These are phyloP conservation scores for Corythornis leucogaster DNA, from an alignment of 2,797 vertebrate species.

Conservation along the genomic window DNA sequence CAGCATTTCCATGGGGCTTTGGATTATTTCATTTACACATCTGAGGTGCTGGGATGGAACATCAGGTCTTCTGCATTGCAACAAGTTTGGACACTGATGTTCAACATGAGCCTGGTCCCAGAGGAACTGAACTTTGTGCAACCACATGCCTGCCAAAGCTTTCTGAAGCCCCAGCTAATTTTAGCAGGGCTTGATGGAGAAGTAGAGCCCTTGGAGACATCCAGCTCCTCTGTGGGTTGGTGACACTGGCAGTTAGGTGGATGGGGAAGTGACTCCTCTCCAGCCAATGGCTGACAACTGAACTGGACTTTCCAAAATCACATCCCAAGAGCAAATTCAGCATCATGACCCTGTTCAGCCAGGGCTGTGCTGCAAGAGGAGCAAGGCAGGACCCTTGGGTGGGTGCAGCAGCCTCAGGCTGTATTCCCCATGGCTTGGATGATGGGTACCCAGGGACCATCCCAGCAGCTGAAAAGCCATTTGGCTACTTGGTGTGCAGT, in stretches of 20 bases:
- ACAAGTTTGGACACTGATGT: not conserved
- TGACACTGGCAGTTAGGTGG: not conserved
- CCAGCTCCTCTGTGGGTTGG: not conserved
- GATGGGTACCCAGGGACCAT: not conserved
- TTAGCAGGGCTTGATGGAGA: not conserved
- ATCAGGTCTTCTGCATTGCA: not conserved
- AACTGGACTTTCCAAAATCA: not conserved
- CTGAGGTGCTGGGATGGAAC: not conserved
- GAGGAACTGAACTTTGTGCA: not conserved
- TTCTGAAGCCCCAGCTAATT: not conserved
- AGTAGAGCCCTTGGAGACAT: not conserved
- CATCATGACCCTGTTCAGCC: not conserved
- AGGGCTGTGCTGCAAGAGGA: not conserved
- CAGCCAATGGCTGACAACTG: not conserved
- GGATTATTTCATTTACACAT: not conserved
- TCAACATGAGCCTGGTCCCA: not conserved
- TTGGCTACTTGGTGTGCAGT: not conserved
- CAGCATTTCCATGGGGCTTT: not conserved
- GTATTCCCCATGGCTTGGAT: not conserved
- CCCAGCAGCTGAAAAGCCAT: not conserved
- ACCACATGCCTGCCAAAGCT: not conserved
- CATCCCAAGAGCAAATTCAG: not conserved
- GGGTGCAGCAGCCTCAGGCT: not conserved
- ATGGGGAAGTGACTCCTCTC: not conserved
- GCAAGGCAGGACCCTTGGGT: rapidly evolving